Evolutionary conservation across 2,888 invertebrate genomes (phyloP), one percentile per base, ranked within the genome.

Genomic region (Agrotis puta): DNA sequence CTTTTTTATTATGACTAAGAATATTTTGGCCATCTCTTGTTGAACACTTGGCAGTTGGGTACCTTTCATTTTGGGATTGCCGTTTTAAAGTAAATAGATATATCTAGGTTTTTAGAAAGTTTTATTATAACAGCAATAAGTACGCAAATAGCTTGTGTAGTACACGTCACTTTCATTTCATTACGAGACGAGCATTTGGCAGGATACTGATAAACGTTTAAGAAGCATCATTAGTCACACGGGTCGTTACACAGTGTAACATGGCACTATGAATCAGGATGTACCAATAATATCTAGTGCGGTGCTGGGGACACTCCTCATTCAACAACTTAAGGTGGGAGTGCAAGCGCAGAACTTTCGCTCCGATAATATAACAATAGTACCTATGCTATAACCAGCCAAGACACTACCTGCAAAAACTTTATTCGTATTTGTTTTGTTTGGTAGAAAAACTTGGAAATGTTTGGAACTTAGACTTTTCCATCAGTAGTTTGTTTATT

Each of bases 401-500:
- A 51, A 57, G 33, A 66, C 48, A 45, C 20, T 50, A 48, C 24
- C 7, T 27, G 48, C 51, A 54, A 57, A 20, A 77, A 81, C 75
- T 61, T 76, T 75, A 74, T 68, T 67, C 59, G 64, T 56, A 67
- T 70, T 75, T 61, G 72, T 67, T 67, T 16, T 50, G 50, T 51
- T 51, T 39, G 56, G 18, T 54, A 57, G 48, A 59, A 67, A 64
- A 39, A 39, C 39, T 39, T 68, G 13, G 53, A 76, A 70, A 70
- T 50, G 63, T 73, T 54, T 67, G 4, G 50, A 71, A 62, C 51
- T 73, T 74, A 24, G 56, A 65, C 48, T 63, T 70, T 75, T 74
- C 56, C 48, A 71, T 59, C 50, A 65, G 63, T 24, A 22, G 64
- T 76, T 77, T 79, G 65, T 81, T 78, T 79, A 71, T 80, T 74